Evolutionary conservation across 2,797 vertebrate species (phyloP).

Genomic region (Darevskia nairensis): DNA sequence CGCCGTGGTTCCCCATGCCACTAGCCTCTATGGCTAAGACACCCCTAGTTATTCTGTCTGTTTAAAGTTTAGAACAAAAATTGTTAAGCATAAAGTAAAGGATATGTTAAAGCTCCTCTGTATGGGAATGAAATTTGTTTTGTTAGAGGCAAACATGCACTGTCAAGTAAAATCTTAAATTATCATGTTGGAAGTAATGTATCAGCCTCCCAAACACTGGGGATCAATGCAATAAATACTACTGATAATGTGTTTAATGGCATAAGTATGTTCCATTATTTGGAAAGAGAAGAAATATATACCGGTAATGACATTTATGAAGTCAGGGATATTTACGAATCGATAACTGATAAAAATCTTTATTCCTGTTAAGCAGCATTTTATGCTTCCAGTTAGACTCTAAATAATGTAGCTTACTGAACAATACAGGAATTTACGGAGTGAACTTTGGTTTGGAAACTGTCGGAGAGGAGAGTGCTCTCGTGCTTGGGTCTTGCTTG

Average conservation of each 20-base stretch:
- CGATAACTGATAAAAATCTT: slow-evolving; percentile 26
- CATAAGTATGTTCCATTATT: slow-evolving; percentile 31
- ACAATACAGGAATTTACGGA: slow-evolving; percentile 13
- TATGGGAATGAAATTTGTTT: neutral
- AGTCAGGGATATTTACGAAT: slow-evolving; percentile 32
- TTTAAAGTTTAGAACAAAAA: too few relatives aligned
- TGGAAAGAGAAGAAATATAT: slow-evolving; percentile 34
- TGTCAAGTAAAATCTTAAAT: slow-evolving; percentile 26
- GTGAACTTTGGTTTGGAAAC: slow-evolving; percentile 10
- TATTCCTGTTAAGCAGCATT: slow-evolving; percentile 17
- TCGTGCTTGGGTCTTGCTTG: too few relatives aligned
- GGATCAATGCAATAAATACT: slow-evolving; percentile 43
- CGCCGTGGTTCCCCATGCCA: too few relatives aligned
- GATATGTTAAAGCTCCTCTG: neutral
- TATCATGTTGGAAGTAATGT: neutral
- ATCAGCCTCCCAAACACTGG: slow-evolving; percentile 21
- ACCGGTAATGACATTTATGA: neutral
- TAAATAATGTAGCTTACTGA: neutral
- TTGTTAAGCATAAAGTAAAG: too few relatives aligned
- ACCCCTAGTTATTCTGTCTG: too few relatives aligned
- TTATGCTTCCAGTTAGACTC: slow-evolving; percentile 31
- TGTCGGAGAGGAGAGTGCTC: neutral
- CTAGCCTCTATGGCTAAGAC: too few relatives aligned
- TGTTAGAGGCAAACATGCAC: slow-evolving; percentile 28
- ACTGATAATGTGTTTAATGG: slow-evolving; percentile 23